phyloP scores from a whole-genome alignment of 2,113 vertebrate genomes.

The Aphelocoma coerulescens region DNA sequence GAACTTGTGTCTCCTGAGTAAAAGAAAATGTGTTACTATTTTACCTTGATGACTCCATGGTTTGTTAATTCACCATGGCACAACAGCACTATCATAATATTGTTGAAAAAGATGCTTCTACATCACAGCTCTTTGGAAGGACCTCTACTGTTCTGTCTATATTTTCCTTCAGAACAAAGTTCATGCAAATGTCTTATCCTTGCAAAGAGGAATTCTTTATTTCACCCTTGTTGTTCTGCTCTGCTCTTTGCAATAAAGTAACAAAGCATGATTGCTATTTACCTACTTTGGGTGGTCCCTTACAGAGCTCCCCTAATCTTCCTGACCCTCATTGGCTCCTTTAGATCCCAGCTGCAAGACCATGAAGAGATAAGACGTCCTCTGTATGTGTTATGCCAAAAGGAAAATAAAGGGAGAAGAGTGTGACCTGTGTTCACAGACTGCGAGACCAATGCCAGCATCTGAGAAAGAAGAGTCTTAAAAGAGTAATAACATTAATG shows the following conservation, averaged over 20 bases:
- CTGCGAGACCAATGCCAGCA: not conserved
- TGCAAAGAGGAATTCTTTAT: not conserved
- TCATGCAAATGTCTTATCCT: not conserved
- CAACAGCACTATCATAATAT: not conserved
- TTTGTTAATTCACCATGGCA: not conserved
- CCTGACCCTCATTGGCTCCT: not conserved
- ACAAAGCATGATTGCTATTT: not conserved
- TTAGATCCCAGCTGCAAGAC: not conserved
- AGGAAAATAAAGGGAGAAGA: not conserved
- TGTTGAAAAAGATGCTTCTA: not conserved
- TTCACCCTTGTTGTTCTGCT: not conserved
- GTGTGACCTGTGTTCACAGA: not conserved
- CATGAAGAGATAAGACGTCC: not conserved
- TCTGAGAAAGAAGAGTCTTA: slow-evolving; percentile 5
- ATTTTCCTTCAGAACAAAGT: not conserved
- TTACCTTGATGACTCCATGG: not conserved
- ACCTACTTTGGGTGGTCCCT: not conserved
- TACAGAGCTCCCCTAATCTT: not conserved
- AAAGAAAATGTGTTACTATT: not conserved
- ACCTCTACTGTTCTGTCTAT: not conserved
- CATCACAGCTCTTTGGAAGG: not conserved
- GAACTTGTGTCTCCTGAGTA: not conserved
- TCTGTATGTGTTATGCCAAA: not conserved
- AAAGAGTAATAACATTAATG: slow-evolving; percentile 53
- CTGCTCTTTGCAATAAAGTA: not conserved